Evolutionary conservation across 92 coral and sea anemone genomes (phyloP), one percentile per base, ranked within the genome.

Genomic region (Bergia sp.): DNA sequence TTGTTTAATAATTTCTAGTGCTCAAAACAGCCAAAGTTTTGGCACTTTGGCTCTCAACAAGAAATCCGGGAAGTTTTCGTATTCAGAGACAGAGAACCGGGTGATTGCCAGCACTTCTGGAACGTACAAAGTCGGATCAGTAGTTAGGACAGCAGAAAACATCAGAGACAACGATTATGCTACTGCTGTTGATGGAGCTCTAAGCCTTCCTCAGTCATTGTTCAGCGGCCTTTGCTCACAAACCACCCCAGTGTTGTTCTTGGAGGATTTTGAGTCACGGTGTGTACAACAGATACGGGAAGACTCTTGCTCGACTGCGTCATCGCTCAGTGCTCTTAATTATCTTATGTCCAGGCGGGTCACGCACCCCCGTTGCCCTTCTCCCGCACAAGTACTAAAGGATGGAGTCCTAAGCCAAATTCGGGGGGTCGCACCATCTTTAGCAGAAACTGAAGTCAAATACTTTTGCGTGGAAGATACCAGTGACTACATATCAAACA

Each of bases 191-290:
- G 66, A 92, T 66, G 99, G 97, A 50, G 85, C 88, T 61, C 83
- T 97, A 72, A 92, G 88, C 75, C 93, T 95, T 10, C 99, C 99
- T 10, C 94, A 87, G 85, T 76, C 87, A 47, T 92, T 95, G 21
- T 90, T 91, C 87, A 93, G 92, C 61, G 96, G 95, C 29, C 89
- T 94, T 61, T 97, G 98, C 90, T 92, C 96, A 37, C 96, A 91
- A 77, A 89, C 82, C 55, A 91, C 88, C 45, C 95, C 97, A 21
- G 98, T 97, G 38, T 85, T 92, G 82, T 97, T 95, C 89, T 90
- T 95, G 50, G 94, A 93, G 79, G 93, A 95, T 41, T 53, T 86
- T 77, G 88, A 90, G 61, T 93, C 98, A n/a, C 86, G 88, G 40
- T 97, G 98, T 80, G 91, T 90, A 18, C 90, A 87, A 47, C 96